Percentiles rank a stretch among this genome's conserved stretches.
Conservation (phyloP, 2,797 vertebrate species). For the Pangasius krempfi region DNA sequence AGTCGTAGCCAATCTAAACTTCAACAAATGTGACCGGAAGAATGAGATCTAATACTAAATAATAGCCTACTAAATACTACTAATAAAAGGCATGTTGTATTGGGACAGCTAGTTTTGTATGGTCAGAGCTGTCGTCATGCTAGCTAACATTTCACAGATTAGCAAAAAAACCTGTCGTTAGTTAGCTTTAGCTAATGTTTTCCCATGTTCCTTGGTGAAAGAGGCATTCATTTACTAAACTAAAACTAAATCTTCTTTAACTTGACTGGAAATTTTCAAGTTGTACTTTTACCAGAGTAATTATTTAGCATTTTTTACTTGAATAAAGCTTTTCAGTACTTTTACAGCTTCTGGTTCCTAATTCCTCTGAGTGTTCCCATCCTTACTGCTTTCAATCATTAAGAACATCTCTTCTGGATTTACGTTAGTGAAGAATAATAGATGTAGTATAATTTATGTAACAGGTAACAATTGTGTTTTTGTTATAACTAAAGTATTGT, state of each 20-base stretch:
- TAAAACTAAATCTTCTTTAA: not conserved
- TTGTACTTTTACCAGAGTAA: not conserved
- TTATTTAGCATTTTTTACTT: not conserved
- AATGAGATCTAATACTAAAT: not conserved
- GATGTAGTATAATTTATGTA: not conserved
- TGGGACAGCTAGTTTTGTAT: not conserved
- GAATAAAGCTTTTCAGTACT: not conserved
- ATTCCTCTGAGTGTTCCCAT: not conserved
- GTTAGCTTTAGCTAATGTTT: not conserved
- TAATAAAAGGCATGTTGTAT: not conserved
- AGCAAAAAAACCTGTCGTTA: not conserved
- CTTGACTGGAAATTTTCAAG: not conserved
- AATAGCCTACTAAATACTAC: not conserved
- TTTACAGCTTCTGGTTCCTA: not conserved
- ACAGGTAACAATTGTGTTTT: not conserved
- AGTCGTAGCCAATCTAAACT: not conserved
- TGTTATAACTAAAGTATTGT: no score
- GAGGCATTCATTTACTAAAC: not conserved
- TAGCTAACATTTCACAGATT: not conserved
- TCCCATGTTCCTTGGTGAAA: not conserved
- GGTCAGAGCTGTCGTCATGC: not conserved
- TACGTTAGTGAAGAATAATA: not conserved
- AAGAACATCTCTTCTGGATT: not conserved
- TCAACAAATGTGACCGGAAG: not conserved
- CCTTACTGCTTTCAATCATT: constrained; percentile 2